phyloP scores from a whole-genome alignment of 2,888 invertebrate genomes.

The Netelia fuscicornis region DNA sequence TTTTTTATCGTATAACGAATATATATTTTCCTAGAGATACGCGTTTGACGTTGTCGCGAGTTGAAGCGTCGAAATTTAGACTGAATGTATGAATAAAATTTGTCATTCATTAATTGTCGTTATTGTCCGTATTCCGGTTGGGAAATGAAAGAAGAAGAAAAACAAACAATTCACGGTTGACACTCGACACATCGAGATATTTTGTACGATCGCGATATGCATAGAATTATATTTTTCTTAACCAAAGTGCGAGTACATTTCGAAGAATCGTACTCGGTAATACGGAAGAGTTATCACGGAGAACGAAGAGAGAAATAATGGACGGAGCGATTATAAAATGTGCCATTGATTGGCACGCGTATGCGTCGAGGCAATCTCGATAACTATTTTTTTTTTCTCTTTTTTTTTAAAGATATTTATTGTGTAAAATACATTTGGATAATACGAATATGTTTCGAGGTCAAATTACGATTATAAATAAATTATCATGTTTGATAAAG shows the following conservation, averaged over 20 bases:
- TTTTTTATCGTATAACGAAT: neutral
- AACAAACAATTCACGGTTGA: constrained; percentile 5
- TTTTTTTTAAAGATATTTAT: constrained; percentile 57
- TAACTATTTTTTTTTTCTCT: constrained; percentile 73
- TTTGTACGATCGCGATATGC: constrained; percentile 51
- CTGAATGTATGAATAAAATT: constrained; percentile 68
- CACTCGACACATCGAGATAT: constrained; percentile 24
- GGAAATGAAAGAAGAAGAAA: neutral
- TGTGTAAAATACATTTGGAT: constrained; percentile 73
- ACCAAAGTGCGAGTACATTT: constrained; percentile 75
- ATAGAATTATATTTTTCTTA: constrained; percentile 74
- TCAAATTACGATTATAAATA: constrained; percentile 74
- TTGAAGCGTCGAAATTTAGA: constrained; percentile 69
- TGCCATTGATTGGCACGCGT: constrained; percentile 71
- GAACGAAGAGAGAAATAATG: constrained; percentile 27
- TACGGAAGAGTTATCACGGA: constrained; percentile 51
- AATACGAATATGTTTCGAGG: constrained; percentile 66
- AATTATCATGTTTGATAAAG: constrained; percentile 75
- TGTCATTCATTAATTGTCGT: constrained; percentile 25
- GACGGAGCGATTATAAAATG: constrained; percentile 60
- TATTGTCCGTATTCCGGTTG: constrained; percentile 17
- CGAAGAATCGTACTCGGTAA: constrained; percentile 64
- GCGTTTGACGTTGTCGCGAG: constrained; percentile 46
- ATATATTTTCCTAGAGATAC: constrained; percentile 23
- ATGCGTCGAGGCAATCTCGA: constrained; percentile 66